Conservation (phyloP, 2,113 vertebrate genomes). For the Anseranas semipalmata region DNA sequence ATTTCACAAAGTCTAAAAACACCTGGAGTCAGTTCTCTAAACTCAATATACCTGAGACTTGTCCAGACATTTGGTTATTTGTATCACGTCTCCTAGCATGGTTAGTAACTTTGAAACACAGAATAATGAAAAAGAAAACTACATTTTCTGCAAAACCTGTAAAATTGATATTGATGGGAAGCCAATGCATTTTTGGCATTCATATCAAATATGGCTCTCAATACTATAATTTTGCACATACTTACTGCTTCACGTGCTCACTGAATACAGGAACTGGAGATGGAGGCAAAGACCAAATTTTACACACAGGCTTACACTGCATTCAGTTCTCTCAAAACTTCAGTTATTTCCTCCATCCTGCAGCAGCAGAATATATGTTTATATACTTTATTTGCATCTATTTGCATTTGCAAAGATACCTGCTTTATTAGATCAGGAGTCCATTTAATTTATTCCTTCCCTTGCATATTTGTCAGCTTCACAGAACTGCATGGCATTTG, state of each 20-base stretch:
- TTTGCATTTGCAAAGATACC: neutral
- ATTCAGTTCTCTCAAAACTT: neutral
- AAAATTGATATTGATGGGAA: neutral
- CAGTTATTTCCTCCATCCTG: neutral
- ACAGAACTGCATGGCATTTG: neutral
- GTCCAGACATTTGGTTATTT: neutral
- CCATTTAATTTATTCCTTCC: neutral
- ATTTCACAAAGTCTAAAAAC: neutral
- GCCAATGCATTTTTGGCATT: neutral
- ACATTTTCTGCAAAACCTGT: neutral
- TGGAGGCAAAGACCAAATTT: neutral
- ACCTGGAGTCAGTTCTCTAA: neutral
- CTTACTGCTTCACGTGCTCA: neutral
- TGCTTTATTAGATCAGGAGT: neutral
- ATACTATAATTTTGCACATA: neutral
- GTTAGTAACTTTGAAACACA: neutral
- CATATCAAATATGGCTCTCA: neutral
- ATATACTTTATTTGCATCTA: neutral
- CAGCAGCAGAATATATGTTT: neutral
- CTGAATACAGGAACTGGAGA: neutral
- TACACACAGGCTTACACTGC: accelerated
- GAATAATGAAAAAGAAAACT: neutral
- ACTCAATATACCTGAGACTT: neutral
- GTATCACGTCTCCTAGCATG: neutral
- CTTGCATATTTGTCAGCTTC: neutral